Base-by-base conservation (phyloP, 2,888 invertebrate genomes). In the Mythimna loreyi region DNA sequence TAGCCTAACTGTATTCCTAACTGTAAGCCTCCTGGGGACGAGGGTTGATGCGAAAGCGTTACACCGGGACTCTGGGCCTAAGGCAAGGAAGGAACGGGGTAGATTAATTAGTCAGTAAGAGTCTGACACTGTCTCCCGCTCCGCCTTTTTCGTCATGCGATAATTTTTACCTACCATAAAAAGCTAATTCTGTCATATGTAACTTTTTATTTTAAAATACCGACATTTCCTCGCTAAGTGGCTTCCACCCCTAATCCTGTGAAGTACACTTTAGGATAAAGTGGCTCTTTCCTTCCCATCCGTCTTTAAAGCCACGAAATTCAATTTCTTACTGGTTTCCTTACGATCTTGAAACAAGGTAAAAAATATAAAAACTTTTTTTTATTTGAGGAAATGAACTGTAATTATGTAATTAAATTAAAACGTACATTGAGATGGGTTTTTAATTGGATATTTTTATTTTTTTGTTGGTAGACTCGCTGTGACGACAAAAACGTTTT, bases 191-290 rank as follows among this genome's bases (percentile, higher is more conserved):
- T 23, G 58, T 19, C 53, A 56, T 74, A 68, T 67, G 65, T 78
- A 28, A 58, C 40, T 53, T 58, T 67, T 67, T 68, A 60, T 59
- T 72, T 53, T 57, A 47, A 71, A 79, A 80, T 57, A 55, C 52
- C 25, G 8, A 13, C 60, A 21, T 73, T 76, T 55, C 59, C 8
- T 40, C n/a, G 30, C 9, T 53, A 71, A 81, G 81, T 75, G 80
- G 57, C 30, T 64, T 62, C 57, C 71, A 56, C 64, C 64, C 40
- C 57, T 75, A 69, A 78, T 67, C 65, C 59, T 56, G 23, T 66
- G 55, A 63, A 81, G 80, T 61, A 60, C 65, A 56, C 67, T 68
- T 43, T 19, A n/a, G 19, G 3, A 21, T 57, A 60, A 73, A 81
- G 76, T 80, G 77, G 71, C 45, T 58, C 64, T 63, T 23, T 64